Base-by-base conservation (phyloP, 2,113 vertebrate genomes). In the Mugil cephalus region DNA sequence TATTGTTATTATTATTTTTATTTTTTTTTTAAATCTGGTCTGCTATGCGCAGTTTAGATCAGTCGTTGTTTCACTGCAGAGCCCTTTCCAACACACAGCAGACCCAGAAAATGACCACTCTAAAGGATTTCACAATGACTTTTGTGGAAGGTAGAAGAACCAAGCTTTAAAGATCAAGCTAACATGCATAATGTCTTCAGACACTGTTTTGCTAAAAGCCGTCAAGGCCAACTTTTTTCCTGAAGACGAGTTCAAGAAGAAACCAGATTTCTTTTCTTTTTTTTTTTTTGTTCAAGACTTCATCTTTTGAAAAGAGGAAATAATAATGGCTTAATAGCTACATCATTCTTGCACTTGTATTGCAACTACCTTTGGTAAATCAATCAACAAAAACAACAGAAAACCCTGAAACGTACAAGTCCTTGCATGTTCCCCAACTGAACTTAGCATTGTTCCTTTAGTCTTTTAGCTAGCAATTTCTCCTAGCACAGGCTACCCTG, bases 101-200 rank as follows among this genome's bases (percentile, higher is more conserved):
- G 87, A 88, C 87, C 90, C 64, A 24, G 66, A 75, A 3, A 79
- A 74, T 64, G 60, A 82, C 65, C 79, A 82, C 78, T 78, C 62
- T 34, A 66, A 30, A 80, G 80, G 69, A 51, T 65, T 87, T 89
- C 66, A 90, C 80, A 53, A 87, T 78, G 75, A 89, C 69, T 74
- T 80, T 71, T 68, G 87, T 86, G 83, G 86, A 89, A 77, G 81
- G 79, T 85, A 74, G 83, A 87, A 88, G 89, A 91, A 88, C 87
- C 83, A 19, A 88, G 90, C 87, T 92, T 30, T 90, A 91, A 89
- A 89, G 87, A 83, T 91, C 84, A 92, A 93, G 92, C 91, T 91
- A 91, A 93, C 93, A 93, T 94, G 92, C 93, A 93, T 89, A 93
- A 94, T 66, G 88, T 91, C 87, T 90, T 91, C 89, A 91, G 87